These are phyloP conservation scores for Eupsilia transversa DNA, from an alignment of 2,888 invertebrate species.

Conservation along the genomic window DNA sequence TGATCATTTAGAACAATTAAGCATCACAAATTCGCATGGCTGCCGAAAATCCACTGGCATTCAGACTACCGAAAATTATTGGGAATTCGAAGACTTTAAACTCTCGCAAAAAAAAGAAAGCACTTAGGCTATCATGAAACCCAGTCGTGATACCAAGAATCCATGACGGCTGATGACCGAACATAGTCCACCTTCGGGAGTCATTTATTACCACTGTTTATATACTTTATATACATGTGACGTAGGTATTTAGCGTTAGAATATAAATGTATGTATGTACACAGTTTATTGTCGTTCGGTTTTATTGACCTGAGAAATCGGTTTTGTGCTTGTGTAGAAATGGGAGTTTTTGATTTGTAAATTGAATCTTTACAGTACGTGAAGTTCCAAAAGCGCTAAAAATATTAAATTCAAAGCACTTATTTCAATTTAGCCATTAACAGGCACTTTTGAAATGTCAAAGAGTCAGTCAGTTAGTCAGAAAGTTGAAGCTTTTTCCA, in stretches of 20 bases:
- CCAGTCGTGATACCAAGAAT: slow-evolving; percentile 27
- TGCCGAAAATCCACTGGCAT: no score
- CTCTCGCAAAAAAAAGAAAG: neutral
- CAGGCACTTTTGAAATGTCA: neutral
- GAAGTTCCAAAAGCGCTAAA: neutral
- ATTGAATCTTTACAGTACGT: neutral
- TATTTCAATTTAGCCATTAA: neutral
- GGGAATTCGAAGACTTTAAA: neutral
- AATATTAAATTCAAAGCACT: neutral
- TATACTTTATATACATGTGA: slow-evolving; percentile 30
- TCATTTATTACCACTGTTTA: slow-evolving; percentile 43
- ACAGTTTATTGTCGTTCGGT: slow-evolving; percentile 21
- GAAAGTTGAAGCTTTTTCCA: neutral
- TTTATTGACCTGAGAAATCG: slow-evolving; percentile 23
- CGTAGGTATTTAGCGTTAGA: slow-evolving; percentile 36
- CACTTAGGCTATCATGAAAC: slow-evolving; percentile 24
- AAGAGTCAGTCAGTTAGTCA: no score
- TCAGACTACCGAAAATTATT: neutral
- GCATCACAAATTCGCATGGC: neutral
- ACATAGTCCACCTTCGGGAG: slow-evolving; percentile 24
- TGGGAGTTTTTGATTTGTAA: neutral
- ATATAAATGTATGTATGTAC: slow-evolving; percentile 22
- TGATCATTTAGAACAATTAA: neutral
- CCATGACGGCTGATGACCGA: slow-evolving; percentile 19
- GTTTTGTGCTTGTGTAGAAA: neutral